phyloP scores from a whole-genome alignment of 1,140 invertebrate species.

The Apocrypta bakeri region DNA sequence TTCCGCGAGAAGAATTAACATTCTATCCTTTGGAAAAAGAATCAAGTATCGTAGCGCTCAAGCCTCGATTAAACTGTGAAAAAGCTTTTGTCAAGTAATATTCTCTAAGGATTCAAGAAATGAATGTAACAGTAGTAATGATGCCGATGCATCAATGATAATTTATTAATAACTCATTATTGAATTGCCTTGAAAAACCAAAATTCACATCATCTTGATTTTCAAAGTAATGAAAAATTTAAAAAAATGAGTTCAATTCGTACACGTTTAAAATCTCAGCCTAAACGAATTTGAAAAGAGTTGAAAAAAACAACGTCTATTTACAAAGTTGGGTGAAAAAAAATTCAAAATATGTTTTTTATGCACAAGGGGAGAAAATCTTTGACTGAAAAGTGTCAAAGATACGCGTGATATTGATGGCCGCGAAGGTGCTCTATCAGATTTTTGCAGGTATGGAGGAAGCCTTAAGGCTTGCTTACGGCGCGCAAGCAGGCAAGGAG shows the following conservation, averaged over 20 bases:
- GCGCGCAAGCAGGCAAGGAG: conserved; percentile 65
- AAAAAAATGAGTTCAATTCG: too few relatives aligned
- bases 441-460: conserved; percentile 64
- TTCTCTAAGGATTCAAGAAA: too few relatives aligned
- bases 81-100: conserved; percentile 28
- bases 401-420: conserved; percentile 23
- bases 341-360: background rate
- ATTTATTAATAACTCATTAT: conserved; percentile 75
- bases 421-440: conserved; percentile 33
- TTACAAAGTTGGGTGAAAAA: background rate
- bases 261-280: too few relatives aligned
- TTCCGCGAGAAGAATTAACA: conserved; percentile 33
- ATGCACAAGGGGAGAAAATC: background rate
- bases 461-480: conserved; percentile 72
- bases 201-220: too few relatives aligned
- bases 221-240: too few relatives aligned
- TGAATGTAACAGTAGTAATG: conserved; percentile 59
- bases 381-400: background rate
- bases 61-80: conserved; percentile 42
- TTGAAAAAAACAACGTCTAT: too few relatives aligned
- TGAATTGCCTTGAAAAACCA: conserved; percentile 71
- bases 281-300: too few relatives aligned
- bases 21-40: conserved; percentile 18
- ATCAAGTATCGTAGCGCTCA: conserved; percentile 35
- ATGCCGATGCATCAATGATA: conserved; percentile 76